Percentiles rank a stretch among this genome's conserved stretches.
Conservation (phyloP, 2,113 vertebrate species). For the Alosa alosa region DNA sequence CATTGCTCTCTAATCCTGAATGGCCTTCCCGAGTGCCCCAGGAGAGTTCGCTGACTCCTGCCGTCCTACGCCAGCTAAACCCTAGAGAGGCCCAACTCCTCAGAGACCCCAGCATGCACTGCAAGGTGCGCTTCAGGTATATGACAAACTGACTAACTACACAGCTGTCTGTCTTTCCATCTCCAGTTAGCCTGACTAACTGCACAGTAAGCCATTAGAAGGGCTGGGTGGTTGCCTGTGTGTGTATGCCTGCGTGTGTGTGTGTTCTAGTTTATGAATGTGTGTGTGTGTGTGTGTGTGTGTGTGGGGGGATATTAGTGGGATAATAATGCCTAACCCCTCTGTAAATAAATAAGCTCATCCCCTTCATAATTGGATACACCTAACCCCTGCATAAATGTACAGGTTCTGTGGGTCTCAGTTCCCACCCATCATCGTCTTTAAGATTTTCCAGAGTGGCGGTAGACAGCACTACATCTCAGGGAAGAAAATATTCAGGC, state of each 20-base stretch:
- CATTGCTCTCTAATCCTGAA: neutral
- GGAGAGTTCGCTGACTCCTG: conserved; percentile 61
- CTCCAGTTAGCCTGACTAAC: neutral
- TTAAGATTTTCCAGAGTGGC: conserved; percentile 66
- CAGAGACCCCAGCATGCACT: conserved; percentile 68
- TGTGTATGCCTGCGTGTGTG: too few species aligned
- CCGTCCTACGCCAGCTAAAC: conserved; percentile 67
- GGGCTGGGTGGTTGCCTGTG: too few species aligned
- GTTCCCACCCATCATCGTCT: conserved; percentile 66
- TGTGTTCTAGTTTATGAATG: too few species aligned
- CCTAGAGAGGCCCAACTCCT: conserved; percentile 67
- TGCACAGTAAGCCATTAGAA: too few species aligned
- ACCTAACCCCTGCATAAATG: neutral
- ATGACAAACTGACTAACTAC: neutral
- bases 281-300: too few species aligned
- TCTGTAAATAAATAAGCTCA: too few species aligned
- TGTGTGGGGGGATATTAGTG: too few species aligned
- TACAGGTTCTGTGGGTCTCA: conserved; percentile 60
- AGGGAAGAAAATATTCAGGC: conserved; percentile 57
- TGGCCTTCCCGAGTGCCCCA: conserved; percentile 40
- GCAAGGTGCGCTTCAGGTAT: conserved; percentile 70
- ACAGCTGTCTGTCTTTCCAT: neutral
- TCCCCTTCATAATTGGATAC: neutral
- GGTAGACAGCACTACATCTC: conserved; percentile 61
- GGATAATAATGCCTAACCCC: too few species aligned